These are phyloP conservation scores for Eulemur coronatus DNA, from an alignment of 2,797 vertebrate genomes.

Conservation along the genomic window DNA sequence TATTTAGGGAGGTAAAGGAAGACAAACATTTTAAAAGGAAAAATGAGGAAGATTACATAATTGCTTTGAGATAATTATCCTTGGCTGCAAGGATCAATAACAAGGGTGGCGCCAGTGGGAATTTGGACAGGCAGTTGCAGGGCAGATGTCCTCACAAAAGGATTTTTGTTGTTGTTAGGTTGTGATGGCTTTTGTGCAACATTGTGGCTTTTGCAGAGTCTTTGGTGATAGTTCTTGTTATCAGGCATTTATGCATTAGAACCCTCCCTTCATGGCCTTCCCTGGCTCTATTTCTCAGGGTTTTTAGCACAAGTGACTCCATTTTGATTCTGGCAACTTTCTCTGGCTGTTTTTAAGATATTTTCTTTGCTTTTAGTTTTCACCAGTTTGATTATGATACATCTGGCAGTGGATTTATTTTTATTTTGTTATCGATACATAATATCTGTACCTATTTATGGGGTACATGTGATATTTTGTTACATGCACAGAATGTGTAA, in stretches of 20 bases:
- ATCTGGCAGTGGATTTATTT: not conserved
- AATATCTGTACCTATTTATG: not conserved
- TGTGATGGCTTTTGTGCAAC: not conserved
- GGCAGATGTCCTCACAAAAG: not conserved
- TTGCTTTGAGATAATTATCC: not conserved
- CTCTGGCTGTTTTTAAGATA: not conserved
- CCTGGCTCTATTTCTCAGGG: not conserved
- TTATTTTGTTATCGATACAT: not conserved
- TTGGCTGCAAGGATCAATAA: not conserved
- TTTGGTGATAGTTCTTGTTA: not conserved
- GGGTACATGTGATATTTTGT: not conserved
- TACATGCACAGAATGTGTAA: not conserved
- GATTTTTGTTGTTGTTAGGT: not conserved
- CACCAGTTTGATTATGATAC: not conserved
- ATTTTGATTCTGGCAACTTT: not conserved
- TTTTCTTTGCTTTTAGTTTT: not conserved
- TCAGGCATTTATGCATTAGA: not conserved
- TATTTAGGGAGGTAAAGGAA: not conserved
- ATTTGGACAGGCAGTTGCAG: not conserved
- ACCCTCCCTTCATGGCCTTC: not conserved
- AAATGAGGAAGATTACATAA: not conserved
- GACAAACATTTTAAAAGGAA: not conserved
- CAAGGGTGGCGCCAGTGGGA: not conserved
- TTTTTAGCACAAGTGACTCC: not conserved
- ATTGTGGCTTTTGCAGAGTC: not conserved